Evolutionary conservation across 1,140 invertebrate genomes (phyloP), one percentile per base, ranked within the genome.

Genomic region (Spodoptera frugiperda): DNA sequence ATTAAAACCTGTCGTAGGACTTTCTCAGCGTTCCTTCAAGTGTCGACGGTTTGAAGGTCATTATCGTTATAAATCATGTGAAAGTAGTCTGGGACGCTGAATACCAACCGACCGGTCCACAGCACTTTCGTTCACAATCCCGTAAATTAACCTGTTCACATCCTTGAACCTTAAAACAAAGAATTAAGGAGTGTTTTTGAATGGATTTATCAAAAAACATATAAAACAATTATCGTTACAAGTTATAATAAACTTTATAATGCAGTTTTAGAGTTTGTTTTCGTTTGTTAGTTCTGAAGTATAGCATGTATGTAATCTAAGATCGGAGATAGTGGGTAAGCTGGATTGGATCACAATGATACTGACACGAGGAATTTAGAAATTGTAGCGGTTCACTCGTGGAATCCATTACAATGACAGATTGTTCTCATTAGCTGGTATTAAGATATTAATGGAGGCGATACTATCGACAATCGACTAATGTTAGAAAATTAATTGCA

Each of bases 21-120:
- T 54, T 55, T 68, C 65, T 67, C 63, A 54, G n/a, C 49, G 51
- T 71, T 30, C 30, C 68, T 19, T 21, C 49, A 12, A 10, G 65
- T 11, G 48, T 11, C 33, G 30, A 14, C 25, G 53, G 51, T 67
- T 67, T 68, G 65, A 68, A 68, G 65, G 65, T 68, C 65, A 53
- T 51, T 53, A 53, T 51, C 25, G 49, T 55, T 55, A 46, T 71
- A 71, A 71, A 71, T 71, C 68, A 71, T 71, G 68, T 55, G 68
- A 71, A 71, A 71, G 68, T 57, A 70, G 67, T 54, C 25, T 70
- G 48, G 48, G 53, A 54, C 49, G 30, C 12, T 21, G 33, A 68
- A 51, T 68, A 49, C 65, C 65, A 53, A 25, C 21, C 48, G 46
- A 71, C 68, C 68, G 68, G 68, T 71, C 17, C 15, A 1, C 51